These are phyloP conservation scores for Nemurella pictetii DNA, from an alignment of 2,888 invertebrate genomes.

Conservation along the genomic window DNA sequence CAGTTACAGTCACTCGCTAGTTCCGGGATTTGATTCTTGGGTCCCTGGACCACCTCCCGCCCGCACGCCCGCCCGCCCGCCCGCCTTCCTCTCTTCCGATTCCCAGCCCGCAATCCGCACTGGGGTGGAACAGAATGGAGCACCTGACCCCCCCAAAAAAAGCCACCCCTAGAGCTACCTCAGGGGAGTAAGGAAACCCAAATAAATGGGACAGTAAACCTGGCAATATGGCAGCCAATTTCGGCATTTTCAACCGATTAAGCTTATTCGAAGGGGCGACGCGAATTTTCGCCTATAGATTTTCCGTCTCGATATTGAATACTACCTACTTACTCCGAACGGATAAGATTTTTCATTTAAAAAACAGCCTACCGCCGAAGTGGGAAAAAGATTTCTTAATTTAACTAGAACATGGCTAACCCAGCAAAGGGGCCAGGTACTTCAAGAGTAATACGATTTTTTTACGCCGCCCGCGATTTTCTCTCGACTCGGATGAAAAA, in stretches of 20 bases:
- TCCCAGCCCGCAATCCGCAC: conserved; percentile 12
- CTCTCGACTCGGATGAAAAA: not conserved
- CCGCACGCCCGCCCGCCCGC: conserved; percentile 11
- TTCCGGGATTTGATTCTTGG: conserved; percentile 29
- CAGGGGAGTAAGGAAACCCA: conserved; percentile 31
- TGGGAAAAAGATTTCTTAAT: not conserved
- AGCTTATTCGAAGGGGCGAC: conserved; percentile 10
- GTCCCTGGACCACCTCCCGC: conserved; percentile 6
- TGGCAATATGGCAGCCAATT: conserved; percentile 40
- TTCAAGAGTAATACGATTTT: conserved; percentile 7
- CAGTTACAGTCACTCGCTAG: conserved; percentile 26
- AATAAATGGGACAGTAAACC: conserved; percentile 41
- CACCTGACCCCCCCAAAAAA: conserved; percentile 36
- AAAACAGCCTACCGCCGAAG: not conserved
- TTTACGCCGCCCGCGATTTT: not conserved
- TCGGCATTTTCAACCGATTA: conserved; percentile 35
- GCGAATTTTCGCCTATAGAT: not conserved
- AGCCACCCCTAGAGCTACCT: conserved; percentile 12
- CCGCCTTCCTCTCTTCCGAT: not conserved
- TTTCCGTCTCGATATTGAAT: not conserved
- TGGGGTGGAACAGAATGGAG: conserved; percentile 34
- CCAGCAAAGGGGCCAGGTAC: not conserved
- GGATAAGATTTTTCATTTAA: not conserved
- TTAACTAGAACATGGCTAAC: not conserved
- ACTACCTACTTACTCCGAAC: not conserved